These are phyloP conservation scores for Naso thynnoides DNA, from an alignment of 2,797 vertebrate genomes.

Conservation along the genomic window DNA sequence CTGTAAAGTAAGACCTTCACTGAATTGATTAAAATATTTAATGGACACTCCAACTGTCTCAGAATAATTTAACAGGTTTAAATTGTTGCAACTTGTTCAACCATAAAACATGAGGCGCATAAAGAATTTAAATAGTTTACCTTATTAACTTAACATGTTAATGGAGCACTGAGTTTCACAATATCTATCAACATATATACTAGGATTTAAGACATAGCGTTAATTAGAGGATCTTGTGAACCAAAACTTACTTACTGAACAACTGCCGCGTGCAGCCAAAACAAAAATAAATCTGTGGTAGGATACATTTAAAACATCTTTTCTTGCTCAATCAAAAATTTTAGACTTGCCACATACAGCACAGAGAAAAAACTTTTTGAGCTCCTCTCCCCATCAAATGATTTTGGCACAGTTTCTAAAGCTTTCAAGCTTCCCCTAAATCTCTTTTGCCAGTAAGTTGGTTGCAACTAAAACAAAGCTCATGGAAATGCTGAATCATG, in stretches of 20 bases:
- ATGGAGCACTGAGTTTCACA: background rate
- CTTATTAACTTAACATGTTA: background rate
- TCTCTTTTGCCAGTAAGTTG: conserved; percentile 9
- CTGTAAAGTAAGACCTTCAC: background rate
- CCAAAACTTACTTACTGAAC: too few species aligned
- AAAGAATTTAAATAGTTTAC: background rate
- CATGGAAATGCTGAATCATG: conserved; percentile 8
- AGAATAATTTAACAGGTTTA: background rate
- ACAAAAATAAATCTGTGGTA: background rate
- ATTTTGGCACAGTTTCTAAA: background rate
- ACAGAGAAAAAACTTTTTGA: background rate
- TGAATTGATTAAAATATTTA: background rate
- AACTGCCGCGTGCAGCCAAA: background rate
- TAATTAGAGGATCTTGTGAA: too few species aligned
- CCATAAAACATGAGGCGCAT: background rate
- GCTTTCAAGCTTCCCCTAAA: background rate
- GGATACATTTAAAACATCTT: background rate
- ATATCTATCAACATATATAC: background rate
- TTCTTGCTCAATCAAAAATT: background rate
- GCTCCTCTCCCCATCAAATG: background rate
- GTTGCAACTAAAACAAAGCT: conserved; percentile 24
- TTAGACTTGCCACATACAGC: background rate
- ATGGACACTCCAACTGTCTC: too few species aligned
- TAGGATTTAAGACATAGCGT: background rate
- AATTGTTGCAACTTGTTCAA: background rate